phyloP scores from a whole-genome alignment of 2,113 vertebrate species.

The Hippocampus zosterae region DNA sequence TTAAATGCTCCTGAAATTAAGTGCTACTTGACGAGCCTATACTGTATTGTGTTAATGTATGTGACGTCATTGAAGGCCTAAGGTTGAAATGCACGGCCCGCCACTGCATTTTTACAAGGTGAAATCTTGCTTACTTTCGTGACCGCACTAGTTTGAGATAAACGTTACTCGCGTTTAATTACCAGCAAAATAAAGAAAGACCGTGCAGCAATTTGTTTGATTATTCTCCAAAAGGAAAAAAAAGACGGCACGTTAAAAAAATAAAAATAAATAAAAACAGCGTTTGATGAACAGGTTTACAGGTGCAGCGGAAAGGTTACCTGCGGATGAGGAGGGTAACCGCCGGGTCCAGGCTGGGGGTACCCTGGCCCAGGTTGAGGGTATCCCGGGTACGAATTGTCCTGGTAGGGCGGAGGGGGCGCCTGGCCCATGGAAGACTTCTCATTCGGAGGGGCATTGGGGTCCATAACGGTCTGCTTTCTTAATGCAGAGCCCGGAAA shows the following conservation, averaged over 20 bases:
- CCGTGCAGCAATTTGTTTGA: background rate
- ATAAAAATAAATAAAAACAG: background rate
- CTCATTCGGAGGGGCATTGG: constrained; percentile 30
- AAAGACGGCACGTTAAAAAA: background rate
- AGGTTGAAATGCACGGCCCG: too few relatives aligned
- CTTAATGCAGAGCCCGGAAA: background rate
- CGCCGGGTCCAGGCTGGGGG: background rate
- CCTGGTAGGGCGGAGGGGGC: constrained; percentile 56
- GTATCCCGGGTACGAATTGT: constrained; percentile 6
- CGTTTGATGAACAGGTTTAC: background rate
- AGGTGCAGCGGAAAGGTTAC: background rate
- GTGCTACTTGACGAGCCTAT: too few relatives aligned
- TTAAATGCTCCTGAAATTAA: too few relatives aligned
- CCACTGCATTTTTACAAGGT: background rate
- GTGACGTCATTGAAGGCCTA: too few relatives aligned
- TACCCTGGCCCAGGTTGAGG: constrained; percentile 22
- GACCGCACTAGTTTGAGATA: too few relatives aligned
- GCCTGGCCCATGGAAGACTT: constrained; percentile 38
- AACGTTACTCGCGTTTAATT: too few relatives aligned
- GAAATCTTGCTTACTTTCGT: too few relatives aligned
- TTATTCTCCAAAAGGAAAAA: background rate
- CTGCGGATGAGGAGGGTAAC: constrained; percentile 3
- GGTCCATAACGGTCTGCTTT: constrained; percentile 47
- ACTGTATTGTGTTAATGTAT: too few relatives aligned
- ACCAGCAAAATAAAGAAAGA: too few relatives aligned